These are phyloP conservation scores for Drosophila grimshawi DNA, from an alignment of 1,140 invertebrate genomes.

Conservation along the genomic window DNA sequence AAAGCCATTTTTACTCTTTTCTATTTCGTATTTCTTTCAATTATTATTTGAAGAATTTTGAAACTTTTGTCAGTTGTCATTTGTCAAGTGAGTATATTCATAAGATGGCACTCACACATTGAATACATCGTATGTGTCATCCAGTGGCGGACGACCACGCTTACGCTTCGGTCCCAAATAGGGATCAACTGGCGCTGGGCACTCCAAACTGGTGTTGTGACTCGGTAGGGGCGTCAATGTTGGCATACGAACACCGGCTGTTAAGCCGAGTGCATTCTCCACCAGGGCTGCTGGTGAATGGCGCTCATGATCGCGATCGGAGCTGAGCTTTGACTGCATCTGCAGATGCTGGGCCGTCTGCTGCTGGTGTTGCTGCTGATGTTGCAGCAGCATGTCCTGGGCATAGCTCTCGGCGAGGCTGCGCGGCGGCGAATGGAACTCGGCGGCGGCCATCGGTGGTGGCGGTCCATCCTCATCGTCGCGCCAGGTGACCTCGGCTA, in stretches of 20 bases:
- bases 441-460: slow-evolving; percentile 81
- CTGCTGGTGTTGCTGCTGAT: slow-evolving; percentile 40
- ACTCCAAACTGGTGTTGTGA: slow-evolving; percentile 27
- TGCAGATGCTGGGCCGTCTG: slow-evolving; percentile 41
- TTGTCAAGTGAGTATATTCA: no score
- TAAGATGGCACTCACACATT: slow-evolving; percentile 67
- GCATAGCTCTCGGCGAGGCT: slow-evolving; percentile 60
- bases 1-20: no score
- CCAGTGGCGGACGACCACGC: slow-evolving; percentile 88
- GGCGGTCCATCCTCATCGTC: slow-evolving; percentile 84
- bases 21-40: no score
- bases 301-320: slow-evolving; percentile 43
- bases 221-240: slow-evolving; percentile 53
- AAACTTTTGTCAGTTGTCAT: neutral
- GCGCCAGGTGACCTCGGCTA: slow-evolving; percentile 94
- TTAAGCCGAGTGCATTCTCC: slow-evolving; percentile 45
- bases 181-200: slow-evolving; percentile 52
- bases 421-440: slow-evolving; percentile 79
- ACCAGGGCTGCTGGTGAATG: slow-evolving; percentile 47
- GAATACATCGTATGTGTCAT: slow-evolving; percentile 85
- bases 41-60: neutral
- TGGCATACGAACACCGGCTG: slow-evolving; percentile 63
- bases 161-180: slow-evolving; percentile 84
- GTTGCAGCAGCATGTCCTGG: slow-evolving; percentile 62
- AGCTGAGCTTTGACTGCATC: slow-evolving; percentile 15